Conservation (phyloP, 2,797 vertebrate species). For the Silurus lanzhouensis region DNA sequence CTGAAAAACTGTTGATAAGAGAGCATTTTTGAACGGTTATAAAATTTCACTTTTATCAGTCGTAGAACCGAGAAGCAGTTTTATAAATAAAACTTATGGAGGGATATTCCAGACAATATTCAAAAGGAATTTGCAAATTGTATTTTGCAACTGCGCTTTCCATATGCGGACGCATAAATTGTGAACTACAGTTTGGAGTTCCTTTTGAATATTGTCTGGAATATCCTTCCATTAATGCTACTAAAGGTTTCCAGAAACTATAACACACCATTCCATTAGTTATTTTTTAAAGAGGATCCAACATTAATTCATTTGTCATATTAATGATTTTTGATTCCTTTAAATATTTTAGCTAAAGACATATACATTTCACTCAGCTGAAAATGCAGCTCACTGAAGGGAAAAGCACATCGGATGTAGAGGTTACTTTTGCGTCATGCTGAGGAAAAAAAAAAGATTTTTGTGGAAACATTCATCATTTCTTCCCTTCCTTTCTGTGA, state of each 20-base stretch:
- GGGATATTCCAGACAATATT: too few species aligned
- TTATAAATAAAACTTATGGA: too few species aligned
- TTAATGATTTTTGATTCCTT: neutral
- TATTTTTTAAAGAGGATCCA: neutral
- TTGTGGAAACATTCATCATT: neutral
- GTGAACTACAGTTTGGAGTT: too few species aligned
- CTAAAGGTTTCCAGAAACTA: neutral
- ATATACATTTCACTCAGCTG: neutral
- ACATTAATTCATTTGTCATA: neutral
- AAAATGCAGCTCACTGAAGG: neutral
- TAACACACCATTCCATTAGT: neutral
- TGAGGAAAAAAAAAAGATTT: neutral
- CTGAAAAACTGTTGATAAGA: neutral
- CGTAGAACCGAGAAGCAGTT: neutral
- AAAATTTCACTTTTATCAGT: neutral
- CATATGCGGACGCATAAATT: too few species aligned
- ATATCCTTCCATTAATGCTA: neutral
- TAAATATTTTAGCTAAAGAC: neutral
- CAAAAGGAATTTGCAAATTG: too few species aligned
- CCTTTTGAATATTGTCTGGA: too few species aligned
- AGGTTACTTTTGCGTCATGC: neutral
- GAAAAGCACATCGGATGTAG: neutral
- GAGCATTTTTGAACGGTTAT: neutral
- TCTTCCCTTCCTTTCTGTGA: neutral
- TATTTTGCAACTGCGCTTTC: too few species aligned